Conservation (phyloP, 2,797 vertebrate species). For the Malacoctenus gilli region DNA sequence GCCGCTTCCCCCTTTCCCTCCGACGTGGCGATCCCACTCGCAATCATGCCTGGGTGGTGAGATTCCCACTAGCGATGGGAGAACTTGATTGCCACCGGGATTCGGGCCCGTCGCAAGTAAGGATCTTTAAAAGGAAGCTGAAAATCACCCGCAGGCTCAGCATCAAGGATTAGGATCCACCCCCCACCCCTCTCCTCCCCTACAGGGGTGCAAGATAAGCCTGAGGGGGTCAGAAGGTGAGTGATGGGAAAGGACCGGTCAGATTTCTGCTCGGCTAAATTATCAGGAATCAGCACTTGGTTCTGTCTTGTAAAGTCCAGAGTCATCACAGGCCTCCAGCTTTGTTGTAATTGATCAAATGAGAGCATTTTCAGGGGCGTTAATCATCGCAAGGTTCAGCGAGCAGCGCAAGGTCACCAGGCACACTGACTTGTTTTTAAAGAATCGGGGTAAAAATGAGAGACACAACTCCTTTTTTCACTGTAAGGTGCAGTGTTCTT, state of each 20-base stretch:
- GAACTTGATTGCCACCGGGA: conserved; percentile 33
- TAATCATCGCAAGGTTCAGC: conserved; percentile 23
- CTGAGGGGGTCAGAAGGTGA: conserved; percentile 17
- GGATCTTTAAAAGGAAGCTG: conserved; percentile 19
- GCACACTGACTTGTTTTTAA: conserved; percentile 17
- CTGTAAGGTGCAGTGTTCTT: too few relatives aligned
- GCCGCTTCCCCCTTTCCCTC: not conserved
- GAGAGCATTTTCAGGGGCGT: conserved; percentile 27
- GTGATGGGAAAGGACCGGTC: conserved; percentile 11
- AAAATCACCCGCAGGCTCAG: conserved; percentile 25
- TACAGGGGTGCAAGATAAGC: conserved; percentile 23
- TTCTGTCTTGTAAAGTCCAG: conserved; percentile 18
- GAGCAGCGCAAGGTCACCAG: conserved; percentile 17
- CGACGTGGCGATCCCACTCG: conserved; percentile 24
- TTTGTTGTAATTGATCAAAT: conserved; percentile 51
- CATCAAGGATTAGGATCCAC: conserved; percentile 17
- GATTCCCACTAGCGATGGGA: conserved; percentile 12
- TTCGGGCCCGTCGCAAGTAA: conserved; percentile 29
- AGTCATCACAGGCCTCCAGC: conserved; percentile 36
- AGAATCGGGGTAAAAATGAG: not conserved
- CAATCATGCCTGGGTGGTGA: conserved; percentile 13
- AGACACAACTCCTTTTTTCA: too few relatives aligned
- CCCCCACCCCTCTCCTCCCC: not conserved
- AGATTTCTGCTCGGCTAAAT: conserved; percentile 31
- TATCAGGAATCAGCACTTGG: conserved; percentile 23